Evolutionary conservation across 2,113 vertebrate species (phyloP).

Genomic region (Channa maculata): DNA sequence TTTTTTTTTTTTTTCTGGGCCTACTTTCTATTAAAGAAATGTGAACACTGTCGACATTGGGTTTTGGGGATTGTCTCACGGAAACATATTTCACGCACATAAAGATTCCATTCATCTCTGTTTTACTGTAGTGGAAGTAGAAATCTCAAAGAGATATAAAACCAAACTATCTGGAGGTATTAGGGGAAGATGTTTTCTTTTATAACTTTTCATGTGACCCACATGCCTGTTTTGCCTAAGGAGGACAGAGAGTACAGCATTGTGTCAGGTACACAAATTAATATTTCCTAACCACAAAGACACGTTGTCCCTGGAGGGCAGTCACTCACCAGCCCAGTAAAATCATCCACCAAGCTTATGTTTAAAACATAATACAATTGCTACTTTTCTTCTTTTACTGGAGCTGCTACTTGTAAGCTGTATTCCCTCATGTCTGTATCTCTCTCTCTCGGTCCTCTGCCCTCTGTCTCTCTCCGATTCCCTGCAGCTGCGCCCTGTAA

Average conservation of each 20-base stretch:
- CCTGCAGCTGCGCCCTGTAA: slow-evolving; percentile 82
- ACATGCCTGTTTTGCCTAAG: not conserved
- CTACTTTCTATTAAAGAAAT: too few species aligned
- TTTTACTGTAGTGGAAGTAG: too few species aligned
- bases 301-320: slow-evolving; percentile 19
- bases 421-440: slow-evolving; percentile 16
- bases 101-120: too few species aligned
- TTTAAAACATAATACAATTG: slow-evolving; percentile 62
- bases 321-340: slow-evolving; percentile 32
- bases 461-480: slow-evolving; percentile 32
- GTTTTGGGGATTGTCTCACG: too few species aligned
- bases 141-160: too few species aligned
- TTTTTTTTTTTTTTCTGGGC: too few species aligned
- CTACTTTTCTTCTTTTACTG: slow-evolving; percentile 35
- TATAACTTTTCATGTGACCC: not conserved
- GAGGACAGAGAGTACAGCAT: not conserved
- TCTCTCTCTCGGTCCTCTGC: not conserved
- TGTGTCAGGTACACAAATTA: slow-evolving; percentile 39
- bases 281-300: slow-evolving; percentile 25
- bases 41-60: too few species aligned
- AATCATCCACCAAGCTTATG: slow-evolving; percentile 39
- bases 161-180: not conserved
- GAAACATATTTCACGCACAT: too few species aligned
- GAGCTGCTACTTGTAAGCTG: slow-evolving; percentile 72
- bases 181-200: not conserved